A percentile compares a stretch with the other conserved stretches of the same genome.
phyloP scores from a whole-genome alignment of 2,888 invertebrate species.

The Pocota personata region DNA sequence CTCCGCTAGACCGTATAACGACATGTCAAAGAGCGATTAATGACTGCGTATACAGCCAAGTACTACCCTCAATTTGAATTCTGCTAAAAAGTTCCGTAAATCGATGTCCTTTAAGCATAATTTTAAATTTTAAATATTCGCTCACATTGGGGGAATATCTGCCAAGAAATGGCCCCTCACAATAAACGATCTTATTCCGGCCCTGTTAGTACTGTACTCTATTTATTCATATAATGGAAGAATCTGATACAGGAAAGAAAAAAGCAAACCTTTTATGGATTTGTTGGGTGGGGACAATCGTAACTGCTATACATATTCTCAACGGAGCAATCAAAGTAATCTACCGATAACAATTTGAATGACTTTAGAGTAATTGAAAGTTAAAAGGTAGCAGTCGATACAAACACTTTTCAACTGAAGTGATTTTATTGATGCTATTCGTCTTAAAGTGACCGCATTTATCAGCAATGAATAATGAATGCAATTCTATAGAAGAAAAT shows the following conservation, averaged over 20 bases:
- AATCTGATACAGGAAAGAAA: neutral
- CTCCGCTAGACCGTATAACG: too few species aligned
- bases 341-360: neutral
- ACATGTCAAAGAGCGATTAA: too few species aligned
- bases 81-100: too few species aligned
- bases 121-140: too few species aligned
- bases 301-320: neutral
- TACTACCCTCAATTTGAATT: too few species aligned
- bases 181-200: too few species aligned
- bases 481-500: neutral
- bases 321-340: neutral
- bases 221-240: neutral
- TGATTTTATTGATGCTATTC: neutral
- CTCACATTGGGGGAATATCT: too few species aligned
- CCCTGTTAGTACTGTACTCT: too few species aligned
- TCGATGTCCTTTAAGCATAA: too few species aligned
- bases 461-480: neutral
- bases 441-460: neutral
- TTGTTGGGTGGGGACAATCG: too few species aligned
- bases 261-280: neutral
- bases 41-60: too few species aligned
- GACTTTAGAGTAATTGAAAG: neutral
- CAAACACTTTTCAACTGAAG: neutral
- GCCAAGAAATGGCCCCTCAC: too few species aligned
- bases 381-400: neutral